phyloP scores from a whole-genome alignment of 2,888 invertebrate genomes.

The Hymenopus coronatus region DNA sequence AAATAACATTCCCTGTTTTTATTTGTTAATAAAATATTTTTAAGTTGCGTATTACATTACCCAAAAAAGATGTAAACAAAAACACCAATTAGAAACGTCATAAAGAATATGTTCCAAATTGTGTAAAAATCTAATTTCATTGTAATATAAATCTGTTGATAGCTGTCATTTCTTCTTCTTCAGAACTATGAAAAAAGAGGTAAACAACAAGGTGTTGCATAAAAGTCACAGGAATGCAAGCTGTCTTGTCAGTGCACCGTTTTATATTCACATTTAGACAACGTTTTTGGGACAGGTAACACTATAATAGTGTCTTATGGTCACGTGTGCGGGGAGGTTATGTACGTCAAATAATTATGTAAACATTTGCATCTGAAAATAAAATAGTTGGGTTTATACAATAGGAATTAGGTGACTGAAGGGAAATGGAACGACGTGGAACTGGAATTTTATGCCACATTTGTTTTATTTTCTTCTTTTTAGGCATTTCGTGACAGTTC shows the following conservation, averaged over 20 bases:
- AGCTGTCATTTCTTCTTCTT: not conserved
- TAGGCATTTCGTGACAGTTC: too few species aligned
- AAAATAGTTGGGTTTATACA: too few species aligned
- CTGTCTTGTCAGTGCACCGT: not conserved
- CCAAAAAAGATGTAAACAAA: constrained; percentile 14
- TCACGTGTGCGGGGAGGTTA: not conserved
- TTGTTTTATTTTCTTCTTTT: too few species aligned
- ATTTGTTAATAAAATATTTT: too few species aligned
- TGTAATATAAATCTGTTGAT: not conserved
- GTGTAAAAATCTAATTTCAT: constrained; percentile 24
- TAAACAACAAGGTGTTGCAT: not conserved
- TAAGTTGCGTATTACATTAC: not conserved
- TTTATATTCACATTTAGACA: not conserved
- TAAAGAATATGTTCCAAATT: constrained; percentile 21
- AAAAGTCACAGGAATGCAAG: not conserved
- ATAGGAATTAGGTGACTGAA: too few species aligned
- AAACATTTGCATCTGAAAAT: too few species aligned
- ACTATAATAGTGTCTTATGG: too few species aligned
- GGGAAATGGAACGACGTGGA: too few species aligned
- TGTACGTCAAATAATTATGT: not conserved
- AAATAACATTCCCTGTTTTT: too few species aligned
- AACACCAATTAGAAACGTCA: constrained; percentile 4
- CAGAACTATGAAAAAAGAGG: not conserved
- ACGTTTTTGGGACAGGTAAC: not conserved
- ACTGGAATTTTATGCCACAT: too few species aligned